Conservation (phyloP, 2,888 invertebrate genomes). For the Leuctra nigra region DNA sequence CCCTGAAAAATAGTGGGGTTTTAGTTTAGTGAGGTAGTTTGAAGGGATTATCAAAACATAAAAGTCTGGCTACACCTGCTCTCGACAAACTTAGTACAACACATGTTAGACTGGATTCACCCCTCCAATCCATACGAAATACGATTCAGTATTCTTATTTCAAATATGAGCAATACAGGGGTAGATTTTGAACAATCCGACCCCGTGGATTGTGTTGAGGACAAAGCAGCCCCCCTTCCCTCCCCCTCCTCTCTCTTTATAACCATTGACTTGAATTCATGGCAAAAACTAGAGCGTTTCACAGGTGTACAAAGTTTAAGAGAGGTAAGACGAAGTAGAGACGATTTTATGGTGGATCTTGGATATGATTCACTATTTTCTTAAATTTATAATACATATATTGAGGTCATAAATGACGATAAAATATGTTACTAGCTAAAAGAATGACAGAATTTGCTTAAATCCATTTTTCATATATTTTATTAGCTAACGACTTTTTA, state of each 20-base stretch:
- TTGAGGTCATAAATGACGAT: too few species aligned
- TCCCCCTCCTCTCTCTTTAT: constrained; percentile 9
- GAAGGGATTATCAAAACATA: neutral
- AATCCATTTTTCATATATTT: too few species aligned
- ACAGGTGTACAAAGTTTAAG: constrained; percentile 12
- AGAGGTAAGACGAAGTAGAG: too few species aligned
- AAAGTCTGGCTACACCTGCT: constrained; percentile 3
- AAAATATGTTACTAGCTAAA: too few species aligned
- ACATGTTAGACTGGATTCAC: too few species aligned
- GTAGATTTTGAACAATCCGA: constrained; percentile 7
- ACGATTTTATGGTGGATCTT: too few species aligned
- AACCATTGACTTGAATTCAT: constrained; percentile 13
- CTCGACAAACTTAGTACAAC: neutral
- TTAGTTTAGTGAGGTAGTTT: constrained; percentile 1
- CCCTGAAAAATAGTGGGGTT: too few species aligned
- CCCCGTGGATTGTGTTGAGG: neutral
- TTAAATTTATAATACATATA: too few species aligned
- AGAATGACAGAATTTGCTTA: too few species aligned
- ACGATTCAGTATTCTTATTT: constrained; percentile 15
- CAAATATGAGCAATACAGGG: constrained; percentile 6
- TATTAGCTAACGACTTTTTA: too few species aligned
- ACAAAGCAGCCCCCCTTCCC: neutral
- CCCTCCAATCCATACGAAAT: neutral
- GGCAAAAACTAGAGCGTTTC: constrained; percentile 13
- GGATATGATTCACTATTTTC: too few species aligned